phyloP scores from a whole-genome alignment of 2,797 vertebrate species.

The Coracias cyanogaster region DNA sequence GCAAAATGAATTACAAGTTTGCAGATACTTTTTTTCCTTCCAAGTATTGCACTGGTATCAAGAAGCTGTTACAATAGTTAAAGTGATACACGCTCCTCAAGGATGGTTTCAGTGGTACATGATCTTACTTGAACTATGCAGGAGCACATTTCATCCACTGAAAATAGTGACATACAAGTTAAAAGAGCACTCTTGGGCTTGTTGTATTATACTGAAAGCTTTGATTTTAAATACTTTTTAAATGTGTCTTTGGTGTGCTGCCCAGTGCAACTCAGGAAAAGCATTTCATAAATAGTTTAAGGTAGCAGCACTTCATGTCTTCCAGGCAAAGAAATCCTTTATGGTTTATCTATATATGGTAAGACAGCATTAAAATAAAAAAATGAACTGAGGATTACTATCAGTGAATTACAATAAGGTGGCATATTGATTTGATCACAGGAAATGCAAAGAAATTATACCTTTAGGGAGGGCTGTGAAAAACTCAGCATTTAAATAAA shows the following conservation, averaged over 20 bases:
- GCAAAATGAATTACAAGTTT: neutral
- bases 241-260: neutral
- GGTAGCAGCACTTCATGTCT: neutral
- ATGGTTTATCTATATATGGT: neutral
- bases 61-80: neutral
- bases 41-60: neutral
- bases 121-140: neutral
- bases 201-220: neutral
- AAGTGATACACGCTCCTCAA: neutral
- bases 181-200: neutral
- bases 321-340: neutral
- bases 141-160: neutral
- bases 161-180: neutral
- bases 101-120: neutral
- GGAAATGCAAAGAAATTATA: neutral
- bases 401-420: neutral
- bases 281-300: neutral
- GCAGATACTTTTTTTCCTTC: neutral
- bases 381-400: neutral
- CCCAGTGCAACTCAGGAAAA: neutral
- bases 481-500: neutral
- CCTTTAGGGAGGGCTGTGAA: neutral
- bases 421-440: neutral
- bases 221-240: neutral
- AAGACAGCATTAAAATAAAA: neutral